Percentiles rank a stretch among this genome's conserved stretches.
phyloP scores from a whole-genome alignment of 2,113 vertebrate species.

The Taurulus bubalis region DNA sequence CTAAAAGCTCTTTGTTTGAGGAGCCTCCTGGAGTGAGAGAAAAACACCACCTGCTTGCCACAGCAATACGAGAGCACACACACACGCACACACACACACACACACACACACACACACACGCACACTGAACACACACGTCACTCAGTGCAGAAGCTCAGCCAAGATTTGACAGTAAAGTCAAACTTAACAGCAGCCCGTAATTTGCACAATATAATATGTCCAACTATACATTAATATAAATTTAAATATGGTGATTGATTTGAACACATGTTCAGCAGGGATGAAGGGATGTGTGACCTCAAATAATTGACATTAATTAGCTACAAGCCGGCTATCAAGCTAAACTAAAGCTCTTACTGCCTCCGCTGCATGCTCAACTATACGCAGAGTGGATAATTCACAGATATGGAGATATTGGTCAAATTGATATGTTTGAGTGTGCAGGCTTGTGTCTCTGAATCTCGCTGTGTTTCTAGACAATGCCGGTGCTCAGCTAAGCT shows the following conservation, averaged over 20 bases:
- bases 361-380: slow-evolving; percentile 3
- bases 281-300: slow-evolving; percentile 27
- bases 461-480: slow-evolving; percentile 1
- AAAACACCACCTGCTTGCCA: slow-evolving; percentile 78
- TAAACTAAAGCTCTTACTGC: slow-evolving; percentile 32
- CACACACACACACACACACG: slow-evolving; percentile 2
- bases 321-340: slow-evolving; percentile 9
- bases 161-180: slow-evolving; percentile 41
- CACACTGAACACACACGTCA: slow-evolving; percentile 32
- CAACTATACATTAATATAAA: not conserved
- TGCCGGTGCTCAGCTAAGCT: slow-evolving; percentile 6
- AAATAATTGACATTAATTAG: slow-evolving; percentile 47
- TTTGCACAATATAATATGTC: slow-evolving; percentile 6
- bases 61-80: slow-evolving; percentile 40
- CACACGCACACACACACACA: slow-evolving; percentile 33
- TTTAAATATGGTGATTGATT: slow-evolving; percentile 19
- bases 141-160: slow-evolving; percentile 16
- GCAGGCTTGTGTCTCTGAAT: slow-evolving; percentile 1
- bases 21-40: slow-evolving; percentile 77
- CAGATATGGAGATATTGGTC: slow-evolving; percentile 26
- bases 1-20: slow-evolving; percentile 79
- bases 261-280: slow-evolving; percentile 24
- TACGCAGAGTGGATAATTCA: not conserved
- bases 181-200: slow-evolving; percentile 10
- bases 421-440: slow-evolving; percentile 2